A percentile compares a stretch with the other conserved stretches of the same genome.
These are phyloP conservation scores for Nannospalax galili DNA, from an alignment of 2,113 vertebrate species.

Conservation along the genomic window DNA sequence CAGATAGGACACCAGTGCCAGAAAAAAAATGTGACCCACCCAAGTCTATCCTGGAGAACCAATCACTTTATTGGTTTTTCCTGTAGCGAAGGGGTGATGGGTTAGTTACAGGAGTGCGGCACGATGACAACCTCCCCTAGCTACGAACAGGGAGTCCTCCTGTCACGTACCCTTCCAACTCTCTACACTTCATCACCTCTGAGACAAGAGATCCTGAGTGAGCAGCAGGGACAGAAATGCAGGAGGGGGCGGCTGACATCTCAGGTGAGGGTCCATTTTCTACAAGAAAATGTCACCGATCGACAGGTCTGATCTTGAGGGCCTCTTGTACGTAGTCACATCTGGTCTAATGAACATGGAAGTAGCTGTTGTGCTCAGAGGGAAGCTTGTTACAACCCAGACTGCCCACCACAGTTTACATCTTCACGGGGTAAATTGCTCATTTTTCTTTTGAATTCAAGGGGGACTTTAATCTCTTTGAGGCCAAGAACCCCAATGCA, in stretches of 20 bases:
- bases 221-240: neutral
- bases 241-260: neutral
- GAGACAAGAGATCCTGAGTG: too few species aligned
- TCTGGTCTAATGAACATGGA: too few species aligned
- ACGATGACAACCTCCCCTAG: too few species aligned
- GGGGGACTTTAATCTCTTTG: neutral
- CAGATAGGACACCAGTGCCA: too few species aligned
- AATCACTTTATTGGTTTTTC: too few species aligned
- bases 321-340: too few species aligned
- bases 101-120: neutral
- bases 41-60: neutral
- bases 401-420: neutral
- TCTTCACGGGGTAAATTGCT: neutral
- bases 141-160: neutral
- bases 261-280: neutral
- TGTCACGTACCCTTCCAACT: neutral
- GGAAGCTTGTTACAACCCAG: neutral
- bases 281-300: too few species aligned
- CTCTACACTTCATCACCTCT: neutral
- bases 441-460: constrained; percentile 21
- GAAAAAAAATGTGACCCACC: neutral
- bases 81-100: neutral
- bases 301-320: too few species aligned
- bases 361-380: too few species aligned
- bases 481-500: neutral